These are phyloP conservation scores for Marronus borbonicus DNA, from an alignment of 2,888 invertebrate genomes.

Conservation along the genomic window DNA sequence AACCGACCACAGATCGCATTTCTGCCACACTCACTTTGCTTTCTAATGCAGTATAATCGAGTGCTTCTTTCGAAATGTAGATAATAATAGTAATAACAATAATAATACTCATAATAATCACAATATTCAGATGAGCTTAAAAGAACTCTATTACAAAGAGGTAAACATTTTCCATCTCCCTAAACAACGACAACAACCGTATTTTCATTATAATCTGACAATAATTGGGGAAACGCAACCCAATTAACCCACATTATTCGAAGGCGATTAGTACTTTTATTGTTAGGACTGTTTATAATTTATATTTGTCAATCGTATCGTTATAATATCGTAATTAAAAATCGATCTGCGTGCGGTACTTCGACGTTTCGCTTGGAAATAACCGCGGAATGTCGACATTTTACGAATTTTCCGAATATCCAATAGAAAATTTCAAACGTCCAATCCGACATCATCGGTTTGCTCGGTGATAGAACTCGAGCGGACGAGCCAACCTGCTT, in stretches of 20 bases:
- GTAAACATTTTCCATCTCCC: too few relatives aligned
- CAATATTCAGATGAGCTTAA: too few relatives aligned
- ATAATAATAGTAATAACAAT: too few relatives aligned
- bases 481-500: neutral
- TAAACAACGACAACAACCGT: too few relatives aligned
- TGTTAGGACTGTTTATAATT: neutral
- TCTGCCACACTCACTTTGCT: too few relatives aligned
- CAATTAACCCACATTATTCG: conserved; percentile 25
- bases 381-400: neutral
- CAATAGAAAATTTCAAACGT: neutral
- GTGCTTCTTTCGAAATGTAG: too few relatives aligned
- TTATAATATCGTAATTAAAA: conserved; percentile 26
- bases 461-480: neutral
- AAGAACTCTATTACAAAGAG: too few relatives aligned
- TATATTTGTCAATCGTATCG: conserved; percentile 24
- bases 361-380: neutral
- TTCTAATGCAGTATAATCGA: too few relatives aligned
- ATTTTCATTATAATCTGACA: neutral
- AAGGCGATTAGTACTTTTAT: conserved; percentile 9
- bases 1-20: too few relatives aligned
- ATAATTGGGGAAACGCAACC: neutral
- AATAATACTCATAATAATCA: too few relatives aligned
- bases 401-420: neutral
- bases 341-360: neutral
- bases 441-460: neutral